Evolutionary conservation across 2,888 invertebrate genomes (phyloP), one percentile per base, ranked within the genome.

Genomic region (Caenorhabditis japonica): DNA sequence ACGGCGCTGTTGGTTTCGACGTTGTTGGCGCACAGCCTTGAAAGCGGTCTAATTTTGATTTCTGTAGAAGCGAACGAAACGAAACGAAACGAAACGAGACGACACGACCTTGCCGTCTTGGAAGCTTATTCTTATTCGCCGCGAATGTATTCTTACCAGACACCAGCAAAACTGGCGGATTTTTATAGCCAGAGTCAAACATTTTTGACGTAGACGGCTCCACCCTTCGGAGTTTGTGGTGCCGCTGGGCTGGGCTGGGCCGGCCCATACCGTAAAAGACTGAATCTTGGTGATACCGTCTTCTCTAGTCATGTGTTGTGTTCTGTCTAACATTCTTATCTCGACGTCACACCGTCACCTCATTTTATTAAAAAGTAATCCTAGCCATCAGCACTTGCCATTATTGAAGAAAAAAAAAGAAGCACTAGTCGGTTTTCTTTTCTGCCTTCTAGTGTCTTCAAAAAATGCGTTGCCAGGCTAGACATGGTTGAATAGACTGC

Each of bases 231-330:
- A n/a, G n/a, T n/a, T n/a, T n/a, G n/a, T n/a, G n/a, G n/a, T n/a
- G n/a, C n/a, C n/a, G 49, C 56, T 56, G 56, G 30, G 55, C 49
- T 27, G 55, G 49, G 56, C n/a, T 66, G 66, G 49, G 43, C 34
- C 41, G 66, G 43, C 66, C n/a, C n/a, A n/a, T n/a, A n/a, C n/a
- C 66, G 43, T 56, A 56, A 47, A 58, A 53, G 62, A 51, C 66
- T 41, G 56, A 7, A 10, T 56, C 51, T 19, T 36, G 30, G 51
- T 51, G 51, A 21, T 34, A 3, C 30, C 56, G 12, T 17, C 17
- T 30, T 10, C 33, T 19, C 3, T 12, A 12, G 27, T 61, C 49
- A 59, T 39, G 41, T 49, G 39, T 39, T 59, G n/a, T n/a, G n/a
- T 23, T 38, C n/a, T 21, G 34, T 23, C 15, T 21, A n/a, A 30